Evolutionary conservation across 2,113 vertebrate genomes (phyloP).

Genomic region (Mugil cephalus): DNA sequence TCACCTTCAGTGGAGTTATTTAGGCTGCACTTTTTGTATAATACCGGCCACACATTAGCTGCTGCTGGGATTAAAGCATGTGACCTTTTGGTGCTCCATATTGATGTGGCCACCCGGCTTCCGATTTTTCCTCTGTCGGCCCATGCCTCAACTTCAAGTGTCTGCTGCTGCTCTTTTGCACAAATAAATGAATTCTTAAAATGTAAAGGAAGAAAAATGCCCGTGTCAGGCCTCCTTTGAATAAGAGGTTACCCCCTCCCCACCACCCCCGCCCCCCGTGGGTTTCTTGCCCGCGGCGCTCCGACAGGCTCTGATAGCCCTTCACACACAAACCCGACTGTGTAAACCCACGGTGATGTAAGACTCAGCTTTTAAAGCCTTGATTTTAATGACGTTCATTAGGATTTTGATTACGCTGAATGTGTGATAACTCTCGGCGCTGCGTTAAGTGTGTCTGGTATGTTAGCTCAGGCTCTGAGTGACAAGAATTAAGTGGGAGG

Average conservation of each 20-base stretch:
- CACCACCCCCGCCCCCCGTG: not conserved
- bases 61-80: conserved; percentile 56
- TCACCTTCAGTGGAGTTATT: conserved; percentile 9
- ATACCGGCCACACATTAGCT: conserved; percentile 47
- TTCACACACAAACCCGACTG: conserved; percentile 15
- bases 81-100: conserved; percentile 62
- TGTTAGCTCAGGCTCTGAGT: conserved; percentile 57
- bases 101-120: conserved; percentile 55
- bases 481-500: conserved; percentile 67
- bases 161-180: conserved; percentile 43
- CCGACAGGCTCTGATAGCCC: conserved; percentile 38
- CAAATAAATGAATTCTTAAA: conserved; percentile 42
- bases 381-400: conserved; percentile 72
- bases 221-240: conserved; percentile 53
- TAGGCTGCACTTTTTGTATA: conserved; percentile 28
- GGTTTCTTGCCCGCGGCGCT: conserved; percentile 33
- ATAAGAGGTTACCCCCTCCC: conserved; percentile 68
- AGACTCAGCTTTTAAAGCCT: conserved; percentile 33
- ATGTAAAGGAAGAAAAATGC: conserved; percentile 58
- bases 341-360: conserved; percentile 47
- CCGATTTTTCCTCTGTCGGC: not conserved
- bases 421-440: conserved; percentile 63
- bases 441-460: conserved; percentile 60
- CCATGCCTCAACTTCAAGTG: conserved; percentile 32
- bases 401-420: conserved; percentile 67